phyloP scores from a whole-genome alignment of 2,888 invertebrate genomes.

The Elegia similella region DNA sequence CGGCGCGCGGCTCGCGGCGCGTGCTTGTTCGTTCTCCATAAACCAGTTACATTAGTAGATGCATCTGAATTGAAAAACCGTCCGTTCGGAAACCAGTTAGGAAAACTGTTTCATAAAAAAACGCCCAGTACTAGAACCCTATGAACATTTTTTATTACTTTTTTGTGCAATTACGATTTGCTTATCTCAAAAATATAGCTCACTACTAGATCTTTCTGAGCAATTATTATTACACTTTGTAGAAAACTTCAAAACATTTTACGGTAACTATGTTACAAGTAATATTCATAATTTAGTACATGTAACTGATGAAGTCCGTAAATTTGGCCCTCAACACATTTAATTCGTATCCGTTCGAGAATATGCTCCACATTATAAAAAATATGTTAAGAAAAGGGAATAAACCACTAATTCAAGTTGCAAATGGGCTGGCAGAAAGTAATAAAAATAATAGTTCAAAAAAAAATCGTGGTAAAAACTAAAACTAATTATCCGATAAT shows the following conservation, averaged over 20 bases:
- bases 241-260: conserved; percentile 19
- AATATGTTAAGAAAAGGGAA: conserved; percentile 17
- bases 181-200: conserved; percentile 20
- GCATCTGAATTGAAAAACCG: too few species aligned
- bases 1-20: too few species aligned
- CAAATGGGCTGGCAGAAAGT: conserved; percentile 11
- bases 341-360: conserved; percentile 22
- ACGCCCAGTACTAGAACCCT: too few species aligned
- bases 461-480: neutral
- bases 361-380: conserved; percentile 19
- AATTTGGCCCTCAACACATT: too few species aligned
- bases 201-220: conserved; percentile 21
- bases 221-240: conserved; percentile 25
- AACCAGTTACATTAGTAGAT: too few species aligned
- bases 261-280: conserved; percentile 22
- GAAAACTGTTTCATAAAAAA: too few species aligned
- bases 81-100: too few species aligned
- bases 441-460: neutral
- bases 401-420: conserved; percentile 17
- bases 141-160: too few species aligned
- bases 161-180: conserved; percentile 27
- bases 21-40: too few species aligned
- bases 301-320: conserved; percentile 18
- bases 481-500: conserved; percentile 3
- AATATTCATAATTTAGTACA: conserved; percentile 25